Percentiles rank a stretch among this genome's conserved stretches.
Conservation (phyloP, 2,888 invertebrate species). For the Agrotis clavis region DNA sequence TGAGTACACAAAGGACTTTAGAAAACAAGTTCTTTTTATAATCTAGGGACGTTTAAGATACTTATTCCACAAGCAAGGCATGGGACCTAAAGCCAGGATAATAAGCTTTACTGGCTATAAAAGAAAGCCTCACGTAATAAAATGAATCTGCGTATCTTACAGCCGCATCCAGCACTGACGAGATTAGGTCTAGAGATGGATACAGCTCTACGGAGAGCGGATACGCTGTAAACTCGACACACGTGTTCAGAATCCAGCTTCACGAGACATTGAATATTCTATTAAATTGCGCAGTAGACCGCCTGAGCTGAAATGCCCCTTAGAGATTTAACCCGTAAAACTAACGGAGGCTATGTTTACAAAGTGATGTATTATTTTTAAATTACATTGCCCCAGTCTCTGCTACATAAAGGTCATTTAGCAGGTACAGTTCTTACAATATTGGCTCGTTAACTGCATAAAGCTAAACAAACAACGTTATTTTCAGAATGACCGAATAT, state of each 20-base stretch:
- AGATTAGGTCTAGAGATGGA: constrained; percentile 32
- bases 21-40: not conserved
- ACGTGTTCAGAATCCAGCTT: constrained; percentile 20
- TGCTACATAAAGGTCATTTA: constrained; percentile 61
- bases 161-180: constrained; percentile 14
- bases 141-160: not conserved
- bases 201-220: too few relatives aligned
- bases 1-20: not conserved
- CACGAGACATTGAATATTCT: constrained; percentile 46
- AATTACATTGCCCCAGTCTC: not conserved
- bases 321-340: constrained; percentile 22
- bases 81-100: not conserved
- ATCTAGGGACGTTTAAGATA: not conserved
- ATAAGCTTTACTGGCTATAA: not conserved
- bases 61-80: too few relatives aligned
- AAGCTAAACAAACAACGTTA: constrained; percentile 67
- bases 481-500: constrained; percentile 72
- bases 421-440: constrained; percentile 57
- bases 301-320: constrained; percentile 22
- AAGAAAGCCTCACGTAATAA: constrained; percentile 11
- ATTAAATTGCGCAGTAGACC: constrained; percentile 18
- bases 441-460: constrained; percentile 64
- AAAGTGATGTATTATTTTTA: constrained; percentile 27
- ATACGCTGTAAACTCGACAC: constrained; percentile 11
- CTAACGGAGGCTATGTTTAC: constrained; percentile 7